Conservation (phyloP, 2,113 vertebrate genomes). For the Sinocyclocheilus anshuiensis region DNA sequence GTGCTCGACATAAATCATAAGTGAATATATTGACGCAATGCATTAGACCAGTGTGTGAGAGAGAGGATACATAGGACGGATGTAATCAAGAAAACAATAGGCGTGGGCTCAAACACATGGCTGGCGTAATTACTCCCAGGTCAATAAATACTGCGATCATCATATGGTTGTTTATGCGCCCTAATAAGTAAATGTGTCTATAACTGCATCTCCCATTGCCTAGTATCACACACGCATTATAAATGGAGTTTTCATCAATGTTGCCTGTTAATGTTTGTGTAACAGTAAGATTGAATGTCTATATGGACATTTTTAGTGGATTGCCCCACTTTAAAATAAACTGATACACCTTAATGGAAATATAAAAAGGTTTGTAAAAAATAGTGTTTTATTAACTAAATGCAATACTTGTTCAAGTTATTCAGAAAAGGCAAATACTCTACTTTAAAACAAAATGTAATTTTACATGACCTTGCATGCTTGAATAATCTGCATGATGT, state of each 20-base stretch:
- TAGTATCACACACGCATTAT: background rate
- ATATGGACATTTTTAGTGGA: background rate
- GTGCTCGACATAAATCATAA: background rate
- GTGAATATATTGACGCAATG: background rate
- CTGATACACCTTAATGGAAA: background rate
- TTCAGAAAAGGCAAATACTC: background rate
- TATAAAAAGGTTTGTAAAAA: background rate
- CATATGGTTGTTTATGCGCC: background rate
- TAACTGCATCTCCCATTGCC: background rate
- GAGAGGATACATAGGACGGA: background rate
- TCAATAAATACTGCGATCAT: conserved; percentile 6
- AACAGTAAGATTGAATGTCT: background rate
- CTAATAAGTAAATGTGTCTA: background rate
- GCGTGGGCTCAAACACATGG: conserved; percentile 25
- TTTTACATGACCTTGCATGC: background rate
- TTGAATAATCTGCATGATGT: background rate
- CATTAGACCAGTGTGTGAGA: background rate
- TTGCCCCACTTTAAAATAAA: background rate
- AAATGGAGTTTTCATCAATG: background rate
- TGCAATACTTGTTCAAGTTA: background rate
- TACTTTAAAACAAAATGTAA: background rate
- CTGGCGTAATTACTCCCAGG: background rate
- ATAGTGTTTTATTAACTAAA: background rate
- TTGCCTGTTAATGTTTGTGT: background rate
- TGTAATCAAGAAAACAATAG: conserved; percentile 5